These are phyloP conservation scores for Deroplatys truncata DNA, from an alignment of 2,888 invertebrate species.

Conservation along the genomic window DNA sequence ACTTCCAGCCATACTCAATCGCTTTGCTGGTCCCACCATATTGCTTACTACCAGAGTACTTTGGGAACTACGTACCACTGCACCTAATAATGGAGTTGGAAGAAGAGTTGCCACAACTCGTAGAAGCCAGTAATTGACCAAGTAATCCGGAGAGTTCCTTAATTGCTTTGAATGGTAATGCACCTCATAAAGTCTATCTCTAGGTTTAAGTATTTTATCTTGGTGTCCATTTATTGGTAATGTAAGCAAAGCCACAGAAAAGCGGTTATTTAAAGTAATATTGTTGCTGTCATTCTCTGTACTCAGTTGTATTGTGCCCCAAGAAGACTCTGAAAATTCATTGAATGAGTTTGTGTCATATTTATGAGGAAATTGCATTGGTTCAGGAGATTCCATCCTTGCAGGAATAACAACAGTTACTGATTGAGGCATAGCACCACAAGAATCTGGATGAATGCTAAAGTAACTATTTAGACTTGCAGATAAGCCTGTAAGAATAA, in stretches of 20 bases:
- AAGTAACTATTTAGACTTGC: conserved; percentile 48
- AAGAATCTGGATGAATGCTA: conserved; percentile 32
- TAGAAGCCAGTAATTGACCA: conserved; percentile 50
- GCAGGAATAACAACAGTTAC: conserved; percentile 40
- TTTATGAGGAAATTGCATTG: neutral
- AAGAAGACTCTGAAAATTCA: neutral
- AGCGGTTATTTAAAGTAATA: conserved; percentile 44
- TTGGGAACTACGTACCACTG: conserved; percentile 45
- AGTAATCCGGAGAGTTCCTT: conserved; percentile 45
- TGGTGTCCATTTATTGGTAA: conserved; percentile 42
- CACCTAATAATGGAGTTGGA: conserved; percentile 45
- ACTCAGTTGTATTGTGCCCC: neutral
- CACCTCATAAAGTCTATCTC: conserved; percentile 40
- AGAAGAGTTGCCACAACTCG: conserved; percentile 45
- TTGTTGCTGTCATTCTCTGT: conserved; percentile 7
- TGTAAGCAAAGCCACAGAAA: conserved; percentile 49
- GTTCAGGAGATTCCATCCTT: conserved; percentile 33
- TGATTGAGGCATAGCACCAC: conserved; percentile 32
- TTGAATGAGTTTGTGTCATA: neutral
- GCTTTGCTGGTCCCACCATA: conserved; percentile 47
- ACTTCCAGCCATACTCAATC: conserved; percentile 45
- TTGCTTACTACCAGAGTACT: conserved; percentile 53
- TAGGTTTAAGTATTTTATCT: neutral
- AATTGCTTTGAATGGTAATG: conserved; percentile 41
- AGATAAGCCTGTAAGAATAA: conserved; percentile 49